Percentiles rank a stretch among this genome's conserved stretches.
Conservation (phyloP, 2,113 vertebrate genomes). For the Carassius gibelio region DNA sequence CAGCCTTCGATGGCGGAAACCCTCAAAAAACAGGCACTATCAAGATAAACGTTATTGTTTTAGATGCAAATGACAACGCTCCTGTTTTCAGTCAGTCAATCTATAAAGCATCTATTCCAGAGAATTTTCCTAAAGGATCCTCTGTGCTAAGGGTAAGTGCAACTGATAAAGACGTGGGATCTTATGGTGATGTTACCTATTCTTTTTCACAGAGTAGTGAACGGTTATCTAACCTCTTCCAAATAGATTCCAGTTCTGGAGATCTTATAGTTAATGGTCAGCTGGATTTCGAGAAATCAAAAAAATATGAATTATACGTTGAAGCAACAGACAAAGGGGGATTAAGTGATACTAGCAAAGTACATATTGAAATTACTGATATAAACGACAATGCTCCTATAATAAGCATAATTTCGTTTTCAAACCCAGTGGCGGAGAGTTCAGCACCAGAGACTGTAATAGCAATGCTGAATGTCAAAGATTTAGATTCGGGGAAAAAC, state of each 20-base stretch:
- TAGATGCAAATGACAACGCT: conserved; percentile 18
- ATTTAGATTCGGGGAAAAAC: conserved; percentile 71
- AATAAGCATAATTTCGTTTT: conserved; percentile 73
- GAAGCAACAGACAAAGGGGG: conserved; percentile 80
- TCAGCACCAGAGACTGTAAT: conserved; percentile 64
- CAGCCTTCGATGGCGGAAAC: conserved; percentile 72
- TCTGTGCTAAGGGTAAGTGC: conserved; percentile 65
- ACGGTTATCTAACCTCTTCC: conserved; percentile 55
- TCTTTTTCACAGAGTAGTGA: conserved; percentile 62
- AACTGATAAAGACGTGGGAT: conserved; percentile 69
- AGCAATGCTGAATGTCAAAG: conserved; percentile 76
- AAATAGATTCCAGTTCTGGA: conserved; percentile 71
- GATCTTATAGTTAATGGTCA: conserved; percentile 68
- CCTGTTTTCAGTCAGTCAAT: conserved; percentile 64
- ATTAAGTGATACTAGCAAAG: conserved; percentile 71
- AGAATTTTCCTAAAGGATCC: conserved; percentile 62
- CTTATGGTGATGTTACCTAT: conserved; percentile 66
- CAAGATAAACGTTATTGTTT: conserved; percentile 61
- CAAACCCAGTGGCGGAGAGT: conserved; percentile 70
- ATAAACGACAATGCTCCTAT: conserved; percentile 73
- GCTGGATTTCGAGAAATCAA: conserved; percentile 80
- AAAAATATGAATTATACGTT: conserved; percentile 71
- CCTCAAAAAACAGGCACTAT: conserved; percentile 70
- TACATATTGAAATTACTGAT: conserved; percentile 76
- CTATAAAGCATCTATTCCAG: conserved; percentile 61